Conservation (phyloP, 2,888 invertebrate genomes). For the Harmothoe impar region DNA sequence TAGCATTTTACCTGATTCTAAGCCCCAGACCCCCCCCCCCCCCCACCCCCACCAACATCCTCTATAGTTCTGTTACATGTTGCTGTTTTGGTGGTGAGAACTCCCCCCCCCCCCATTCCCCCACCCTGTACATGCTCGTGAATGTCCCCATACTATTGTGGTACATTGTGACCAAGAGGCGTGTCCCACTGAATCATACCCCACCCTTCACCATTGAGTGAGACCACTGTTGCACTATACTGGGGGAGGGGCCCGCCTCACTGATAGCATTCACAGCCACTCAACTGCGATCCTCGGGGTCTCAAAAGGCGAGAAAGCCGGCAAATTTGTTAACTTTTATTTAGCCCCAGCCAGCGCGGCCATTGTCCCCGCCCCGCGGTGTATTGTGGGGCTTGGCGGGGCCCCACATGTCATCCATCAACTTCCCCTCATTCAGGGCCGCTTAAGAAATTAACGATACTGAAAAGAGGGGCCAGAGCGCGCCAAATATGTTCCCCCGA, state of each 20-base stretch:
- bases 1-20: no score
- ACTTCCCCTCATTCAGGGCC: background rate
- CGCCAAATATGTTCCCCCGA: constrained; percentile 51
- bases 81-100: background rate
- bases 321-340: constrained; percentile 63
- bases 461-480: constrained; percentile 30
- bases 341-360: background rate
- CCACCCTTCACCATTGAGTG: background rate
- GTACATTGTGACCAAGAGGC: background rate
- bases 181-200: constrained; percentile 16
- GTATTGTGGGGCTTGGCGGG: background rate
- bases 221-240: background rate
- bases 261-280: constrained; percentile 44
- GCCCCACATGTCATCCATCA: constrained; percentile 39
- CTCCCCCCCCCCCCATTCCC: background rate
- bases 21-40: no score
- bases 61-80: no score
- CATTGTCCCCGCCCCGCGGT: background rate
- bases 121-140: background rate
- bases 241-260: constrained; percentile 35
- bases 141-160: background rate
- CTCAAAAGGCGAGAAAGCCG: constrained; percentile 49
- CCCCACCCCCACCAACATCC: no score
- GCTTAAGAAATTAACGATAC: constrained; percentile 46
- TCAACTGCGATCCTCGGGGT: constrained; percentile 48